phyloP scores from a whole-genome alignment of 2,888 invertebrate species.

The Tiliacea citrago region DNA sequence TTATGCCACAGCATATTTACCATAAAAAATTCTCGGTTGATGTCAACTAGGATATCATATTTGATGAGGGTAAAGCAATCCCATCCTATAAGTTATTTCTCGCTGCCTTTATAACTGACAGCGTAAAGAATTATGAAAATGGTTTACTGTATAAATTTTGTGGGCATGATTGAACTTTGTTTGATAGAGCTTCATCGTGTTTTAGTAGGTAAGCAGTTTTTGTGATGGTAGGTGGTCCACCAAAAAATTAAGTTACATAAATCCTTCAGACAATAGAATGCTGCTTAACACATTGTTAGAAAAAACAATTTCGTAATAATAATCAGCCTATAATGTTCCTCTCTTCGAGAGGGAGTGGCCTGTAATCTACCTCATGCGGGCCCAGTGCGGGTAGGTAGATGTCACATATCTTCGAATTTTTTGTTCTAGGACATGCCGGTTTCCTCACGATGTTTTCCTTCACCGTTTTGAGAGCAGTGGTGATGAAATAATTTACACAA shows the following conservation, averaged over 20 bases:
- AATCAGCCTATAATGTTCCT: too few relatives aligned
- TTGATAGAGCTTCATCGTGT: neutral
- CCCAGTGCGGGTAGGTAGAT: too few relatives aligned
- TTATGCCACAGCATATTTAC: constrained; percentile 55
- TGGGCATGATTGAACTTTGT: neutral
- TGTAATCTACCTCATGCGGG: too few relatives aligned
- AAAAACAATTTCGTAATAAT: neutral
- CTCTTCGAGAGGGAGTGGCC: too few relatives aligned
- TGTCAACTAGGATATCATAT: constrained; percentile 55
- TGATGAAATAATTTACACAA: too few relatives aligned
- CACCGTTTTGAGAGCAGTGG: too few relatives aligned
- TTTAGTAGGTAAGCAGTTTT: neutral
- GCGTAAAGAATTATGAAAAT: constrained; percentile 29
- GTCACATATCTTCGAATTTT: too few relatives aligned
- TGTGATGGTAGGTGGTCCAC: too few relatives aligned
- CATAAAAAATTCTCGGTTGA: constrained; percentile 48
- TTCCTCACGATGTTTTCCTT: too few relatives aligned
- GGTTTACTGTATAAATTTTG: neutral
- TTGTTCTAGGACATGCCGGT: too few relatives aligned
- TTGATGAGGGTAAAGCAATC: constrained; percentile 64
- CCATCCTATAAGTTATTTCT: constrained; percentile 33
- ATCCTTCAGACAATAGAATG: neutral
- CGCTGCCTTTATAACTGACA: constrained; percentile 37
- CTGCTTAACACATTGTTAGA: neutral
- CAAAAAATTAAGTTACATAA: neutral